Conservation (phyloP, 53 echinoderm and acorn worm species). For the Astropecten irregularis region DNA sequence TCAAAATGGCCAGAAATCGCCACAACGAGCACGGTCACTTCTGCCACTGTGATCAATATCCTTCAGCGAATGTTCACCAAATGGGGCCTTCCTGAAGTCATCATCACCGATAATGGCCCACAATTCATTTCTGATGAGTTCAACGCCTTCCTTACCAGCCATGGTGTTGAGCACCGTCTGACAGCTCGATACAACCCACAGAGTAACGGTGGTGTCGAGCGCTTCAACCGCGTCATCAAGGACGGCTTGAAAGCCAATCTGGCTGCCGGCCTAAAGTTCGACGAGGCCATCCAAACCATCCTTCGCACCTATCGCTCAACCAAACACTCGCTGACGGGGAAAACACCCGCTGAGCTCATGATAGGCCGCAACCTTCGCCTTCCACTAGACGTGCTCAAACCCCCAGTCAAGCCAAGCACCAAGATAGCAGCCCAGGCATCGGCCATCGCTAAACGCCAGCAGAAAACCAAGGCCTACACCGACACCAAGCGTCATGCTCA, state of each 20-base stretch:
- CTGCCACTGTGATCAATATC: too few species aligned
- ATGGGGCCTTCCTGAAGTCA: conserved; percentile 46
- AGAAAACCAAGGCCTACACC: conserved; percentile 13
- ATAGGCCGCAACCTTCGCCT: conserved; percentile 44
- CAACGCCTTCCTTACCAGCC: conserved; percentile 16
- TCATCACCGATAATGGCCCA: conserved; percentile 58
- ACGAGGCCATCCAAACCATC: conserved; percentile 49
- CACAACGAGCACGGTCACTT: too few species aligned
- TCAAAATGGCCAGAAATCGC: conserved; percentile 69
- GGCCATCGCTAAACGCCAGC: conserved; percentile 16
- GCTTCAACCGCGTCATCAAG: conserved; percentile 48
- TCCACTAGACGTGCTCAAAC: conserved; percentile 39
- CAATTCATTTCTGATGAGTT: conserved; percentile 61
- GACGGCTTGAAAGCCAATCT: conserved; percentile 61
- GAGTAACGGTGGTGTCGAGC: conserved; percentile 57
- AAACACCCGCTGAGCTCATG: conserved; percentile 66
- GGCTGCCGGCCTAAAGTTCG: conserved; percentile 39
- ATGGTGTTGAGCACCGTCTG: conserved; percentile 44
- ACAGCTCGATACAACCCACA: conserved; percentile 64
- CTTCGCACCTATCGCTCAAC: conserved; percentile 41
- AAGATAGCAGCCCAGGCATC: conserved; percentile 7
- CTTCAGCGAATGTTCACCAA: too few species aligned
- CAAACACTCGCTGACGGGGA: conserved; percentile 48
- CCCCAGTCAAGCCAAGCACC: neutral
- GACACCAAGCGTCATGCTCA: neutral